Conservation (phyloP, 1,140 invertebrate genomes). For the Diachasmimorpha longicaudata region DNA sequence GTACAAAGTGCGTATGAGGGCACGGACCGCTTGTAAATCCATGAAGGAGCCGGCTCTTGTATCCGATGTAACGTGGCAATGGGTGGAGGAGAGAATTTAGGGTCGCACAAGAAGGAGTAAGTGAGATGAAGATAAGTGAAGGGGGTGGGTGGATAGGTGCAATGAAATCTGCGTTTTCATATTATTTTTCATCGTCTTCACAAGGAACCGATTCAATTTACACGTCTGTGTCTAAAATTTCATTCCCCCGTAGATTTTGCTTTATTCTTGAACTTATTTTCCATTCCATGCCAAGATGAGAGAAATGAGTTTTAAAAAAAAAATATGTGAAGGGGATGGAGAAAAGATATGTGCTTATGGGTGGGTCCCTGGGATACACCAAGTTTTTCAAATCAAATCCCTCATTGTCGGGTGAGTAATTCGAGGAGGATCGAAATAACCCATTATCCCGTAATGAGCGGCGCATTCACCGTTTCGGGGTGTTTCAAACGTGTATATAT, state of each 20-base stretch:
- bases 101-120: background rate
- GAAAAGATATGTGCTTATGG: constrained; percentile 10
- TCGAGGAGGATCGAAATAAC: constrained; percentile 57
- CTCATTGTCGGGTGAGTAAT: constrained; percentile 57
- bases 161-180: constrained; percentile 28
- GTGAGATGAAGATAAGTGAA: constrained; percentile 16
- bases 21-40: constrained; percentile 38
- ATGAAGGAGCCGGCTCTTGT: constrained; percentile 28
- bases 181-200: background rate
- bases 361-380: background rate
- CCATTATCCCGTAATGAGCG: constrained; percentile 55
- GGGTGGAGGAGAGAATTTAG: constrained; percentile 4
- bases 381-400: constrained; percentile 48
- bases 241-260: background rate
- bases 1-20: constrained; percentile 39
- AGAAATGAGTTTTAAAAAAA: too few species aligned
- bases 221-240: background rate
- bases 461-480: constrained; percentile 41
- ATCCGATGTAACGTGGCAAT: constrained; percentile 7
- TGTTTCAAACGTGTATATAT: constrained; percentile 4
- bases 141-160: background rate
- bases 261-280: too few species aligned
- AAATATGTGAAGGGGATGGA: constrained; percentile 12
- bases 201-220: background rate
- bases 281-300: background rate